These are phyloP conservation scores for Oscheius sp. DNA, from an alignment of 2,888 invertebrate species.

Conservation along the genomic window DNA sequence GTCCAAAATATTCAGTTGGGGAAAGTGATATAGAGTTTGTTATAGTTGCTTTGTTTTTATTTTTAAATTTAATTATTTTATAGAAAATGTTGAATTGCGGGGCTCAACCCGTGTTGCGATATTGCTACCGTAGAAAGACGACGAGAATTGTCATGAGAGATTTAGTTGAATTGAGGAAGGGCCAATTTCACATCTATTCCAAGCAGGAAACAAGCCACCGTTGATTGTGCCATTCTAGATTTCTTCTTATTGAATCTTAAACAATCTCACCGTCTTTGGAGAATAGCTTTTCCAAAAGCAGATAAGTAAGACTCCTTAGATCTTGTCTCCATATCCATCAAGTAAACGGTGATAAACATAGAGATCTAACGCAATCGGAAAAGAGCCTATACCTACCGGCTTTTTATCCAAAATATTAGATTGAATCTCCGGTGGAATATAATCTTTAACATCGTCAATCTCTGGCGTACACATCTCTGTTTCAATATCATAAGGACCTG, in stretches of 20 bases:
- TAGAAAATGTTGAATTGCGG: conserved; percentile 5
- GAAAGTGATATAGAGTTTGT: not conserved
- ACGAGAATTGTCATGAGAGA: not conserved
- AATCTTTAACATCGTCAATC: conserved; percentile 68
- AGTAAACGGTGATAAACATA: conserved; percentile 69
- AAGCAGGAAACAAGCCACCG: conserved; percentile 68
- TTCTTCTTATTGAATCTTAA: not conserved
- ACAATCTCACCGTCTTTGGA: conserved; percentile 51
- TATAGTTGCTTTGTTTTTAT: not conserved
- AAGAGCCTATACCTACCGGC: conserved; percentile 65
- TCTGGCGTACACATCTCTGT: conserved; percentile 70
- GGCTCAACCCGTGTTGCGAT: conserved; percentile 10
- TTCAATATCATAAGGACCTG: conserved; percentile 70
- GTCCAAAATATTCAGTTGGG: conserved; percentile 27
- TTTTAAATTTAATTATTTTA: not conserved
- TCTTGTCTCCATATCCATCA: conserved; percentile 69
- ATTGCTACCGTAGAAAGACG: conserved; percentile 7
- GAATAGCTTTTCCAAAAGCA: conserved; percentile 68
- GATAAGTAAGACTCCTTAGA: conserved; percentile 68
- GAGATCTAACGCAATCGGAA: conserved; percentile 61
- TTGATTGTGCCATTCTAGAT: conserved; percentile 67
- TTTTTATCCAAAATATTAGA: conserved; percentile 68
- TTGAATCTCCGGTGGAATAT: conserved; percentile 69
- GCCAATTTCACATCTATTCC: conserved; percentile 67
- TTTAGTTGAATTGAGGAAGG: conserved; percentile 50